Evolutionary conservation across 2,888 invertebrate genomes (phyloP).

Genomic region (Heliconius erato): DNA sequence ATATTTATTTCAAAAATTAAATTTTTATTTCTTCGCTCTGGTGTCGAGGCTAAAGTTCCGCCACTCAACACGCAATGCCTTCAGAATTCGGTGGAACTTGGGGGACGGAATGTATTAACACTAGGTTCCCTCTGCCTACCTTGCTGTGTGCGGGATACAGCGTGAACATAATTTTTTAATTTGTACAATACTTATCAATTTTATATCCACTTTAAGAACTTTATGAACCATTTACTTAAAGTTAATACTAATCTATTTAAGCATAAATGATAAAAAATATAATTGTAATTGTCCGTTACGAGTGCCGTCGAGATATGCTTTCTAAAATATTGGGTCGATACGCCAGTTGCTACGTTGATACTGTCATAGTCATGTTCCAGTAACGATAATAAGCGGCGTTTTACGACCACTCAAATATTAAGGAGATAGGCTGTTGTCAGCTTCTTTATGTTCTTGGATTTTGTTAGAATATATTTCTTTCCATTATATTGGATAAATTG

Average conservation of each 20-base stretch:
- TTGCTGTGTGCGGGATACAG: no score
- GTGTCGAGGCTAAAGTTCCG: no score
- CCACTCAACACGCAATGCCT: no score
- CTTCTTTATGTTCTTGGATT: conserved; percentile 52
- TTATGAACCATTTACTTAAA: background rate
- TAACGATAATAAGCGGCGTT: conserved; percentile 68
- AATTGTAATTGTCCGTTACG: conserved; percentile 9
- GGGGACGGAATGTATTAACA: no score
- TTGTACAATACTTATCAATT: background rate
- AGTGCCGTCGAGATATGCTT: conserved; percentile 3
- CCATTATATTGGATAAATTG: no score
- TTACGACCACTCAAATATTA: conserved; percentile 70
- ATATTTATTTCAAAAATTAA: no score
- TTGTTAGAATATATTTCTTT: conserved; percentile 52
- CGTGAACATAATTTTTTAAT: background rate
- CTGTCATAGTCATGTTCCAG: conserved; percentile 55
- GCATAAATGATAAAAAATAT: background rate
- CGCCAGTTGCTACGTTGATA: conserved; percentile 47
- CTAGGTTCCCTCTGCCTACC: no score
- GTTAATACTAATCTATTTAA: background rate
- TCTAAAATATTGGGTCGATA: conserved; percentile 14
- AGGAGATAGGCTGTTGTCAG: conserved; percentile 55
- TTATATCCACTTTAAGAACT: background rate
- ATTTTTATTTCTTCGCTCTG: no score
- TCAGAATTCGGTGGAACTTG: no score